Base-by-base conservation (phyloP, 1,140 invertebrate species). In the Artemia franciscana region DNA sequence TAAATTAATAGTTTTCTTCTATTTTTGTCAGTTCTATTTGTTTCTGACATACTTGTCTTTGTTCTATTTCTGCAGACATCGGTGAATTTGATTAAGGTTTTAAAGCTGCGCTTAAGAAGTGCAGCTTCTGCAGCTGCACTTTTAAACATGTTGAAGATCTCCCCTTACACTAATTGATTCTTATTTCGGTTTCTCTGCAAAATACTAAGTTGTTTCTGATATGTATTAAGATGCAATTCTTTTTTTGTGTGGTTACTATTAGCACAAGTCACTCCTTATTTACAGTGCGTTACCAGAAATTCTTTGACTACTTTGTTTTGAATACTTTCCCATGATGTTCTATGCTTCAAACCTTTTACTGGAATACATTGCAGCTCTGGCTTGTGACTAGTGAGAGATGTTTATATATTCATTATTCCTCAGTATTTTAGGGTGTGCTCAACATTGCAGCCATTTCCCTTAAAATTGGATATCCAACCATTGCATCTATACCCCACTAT, bases 81-180 rank as follows among this genome's bases (percentile, higher is more conserved):
- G 51, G 63, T 64, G 21, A 64, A 64, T 60, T 68, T 84, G 66
- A 80, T 98, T 73, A 96, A 95, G 77, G 85, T n/a, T n/a, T n/a
- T n/a, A n/a, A n/a, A n/a, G n/a, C n/a, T 85, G 60, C 92, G 92
- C 51, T 94, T 98, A 71, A 95, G 90, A 77, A 95, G 99, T 39
- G 95, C 95, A 70, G 88, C 92, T 73, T 96, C 91, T 39, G 96
- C 99, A 79, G 90, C 94, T 24, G 96, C 94, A 12, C 83, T 99
- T 58, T 78, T 99, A 61, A 98, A 98, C 80, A 98, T 99, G 95
- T 84, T 99, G 79, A 96, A 96, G 79, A 96, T 99, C 73, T 97
- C 91, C 74, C 96, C 96, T 28, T 99, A 99, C 79, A 93, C 91
- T 39, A 99, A 99, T 71, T 95, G 96, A 79, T 80, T 99, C n/a